Evolutionary conservation across 2,113 vertebrate species (phyloP).

Genomic region (Rattus rattus): DNA sequence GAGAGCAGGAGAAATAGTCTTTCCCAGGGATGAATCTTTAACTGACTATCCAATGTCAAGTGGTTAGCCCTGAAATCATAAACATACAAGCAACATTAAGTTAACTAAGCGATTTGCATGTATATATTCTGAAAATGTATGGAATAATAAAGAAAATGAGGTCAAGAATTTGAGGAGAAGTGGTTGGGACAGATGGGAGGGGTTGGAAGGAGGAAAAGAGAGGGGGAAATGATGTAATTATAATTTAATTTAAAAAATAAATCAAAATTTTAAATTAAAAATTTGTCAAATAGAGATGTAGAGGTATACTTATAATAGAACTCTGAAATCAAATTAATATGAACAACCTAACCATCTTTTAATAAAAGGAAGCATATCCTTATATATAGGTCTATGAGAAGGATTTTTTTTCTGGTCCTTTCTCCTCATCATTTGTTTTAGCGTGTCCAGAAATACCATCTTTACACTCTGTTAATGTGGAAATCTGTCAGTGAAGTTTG

Average conservation of each 20-base stretch:
- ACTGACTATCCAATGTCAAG: too few species aligned
- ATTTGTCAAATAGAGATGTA: constrained; percentile 1
- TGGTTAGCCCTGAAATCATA: not conserved
- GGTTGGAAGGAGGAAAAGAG: not conserved
- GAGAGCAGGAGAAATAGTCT: not conserved
- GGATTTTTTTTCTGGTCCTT: not conserved
- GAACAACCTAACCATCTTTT: not conserved
- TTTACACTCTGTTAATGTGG: not conserved
- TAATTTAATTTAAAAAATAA: not conserved
- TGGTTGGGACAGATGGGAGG: not conserved
- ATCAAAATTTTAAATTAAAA: not conserved
- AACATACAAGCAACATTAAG: not conserved
- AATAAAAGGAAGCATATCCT: not conserved
- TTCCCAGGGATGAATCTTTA: not conserved
- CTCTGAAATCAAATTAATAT: constrained; percentile 56
- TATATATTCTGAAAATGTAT: not conserved
- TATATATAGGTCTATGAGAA: not conserved
- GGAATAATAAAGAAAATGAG: not conserved
- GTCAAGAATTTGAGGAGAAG: not conserved
- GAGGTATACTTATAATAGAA: not conserved
- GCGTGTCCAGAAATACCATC: not conserved
- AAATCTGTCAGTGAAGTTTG: not conserved
- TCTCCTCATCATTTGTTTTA: constrained; percentile 1
- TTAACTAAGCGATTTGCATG: not conserved
- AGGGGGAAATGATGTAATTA: not conserved